These are phyloP conservation scores for Eupithecia dodoneata DNA, from an alignment of 2,888 invertebrate genomes.

Conservation along the genomic window DNA sequence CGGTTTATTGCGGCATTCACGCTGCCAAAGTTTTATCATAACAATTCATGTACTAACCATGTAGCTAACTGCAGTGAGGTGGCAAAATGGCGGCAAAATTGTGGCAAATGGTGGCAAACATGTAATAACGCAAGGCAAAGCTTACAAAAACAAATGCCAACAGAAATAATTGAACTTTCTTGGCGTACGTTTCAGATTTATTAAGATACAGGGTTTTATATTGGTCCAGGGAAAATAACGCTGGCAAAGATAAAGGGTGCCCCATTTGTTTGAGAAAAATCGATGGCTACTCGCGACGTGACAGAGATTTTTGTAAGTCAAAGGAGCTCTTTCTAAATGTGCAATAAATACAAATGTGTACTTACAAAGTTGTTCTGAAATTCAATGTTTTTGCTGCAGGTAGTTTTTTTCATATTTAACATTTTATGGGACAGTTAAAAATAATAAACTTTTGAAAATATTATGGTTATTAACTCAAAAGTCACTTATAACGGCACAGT, in stretches of 20 bases:
- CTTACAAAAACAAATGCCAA: conserved; percentile 33
- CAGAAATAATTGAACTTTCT: conserved; percentile 36
- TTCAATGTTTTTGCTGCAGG: neutral
- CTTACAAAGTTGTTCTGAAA: neutral
- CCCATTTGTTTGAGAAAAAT: conserved; percentile 7
- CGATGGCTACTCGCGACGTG: conserved; percentile 12
- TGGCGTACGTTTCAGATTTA: conserved; percentile 26
- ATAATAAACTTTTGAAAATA: too few relatives aligned
- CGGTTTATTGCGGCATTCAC: conserved; percentile 12
- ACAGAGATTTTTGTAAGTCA: conserved; percentile 11
- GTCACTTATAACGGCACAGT: too few relatives aligned
- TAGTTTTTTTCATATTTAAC: neutral
- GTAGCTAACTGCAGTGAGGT: conserved; percentile 14
- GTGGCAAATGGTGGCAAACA: conserved; percentile 10
- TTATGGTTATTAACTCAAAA: too few relatives aligned
- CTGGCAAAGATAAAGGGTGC: conserved; percentile 13
- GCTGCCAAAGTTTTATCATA: conserved; percentile 14
- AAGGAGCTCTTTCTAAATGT: neutral
- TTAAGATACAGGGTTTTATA: conserved; percentile 19
- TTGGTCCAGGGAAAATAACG: conserved; percentile 16
- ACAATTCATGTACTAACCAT: conserved; percentile 11
- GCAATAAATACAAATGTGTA: neutral
- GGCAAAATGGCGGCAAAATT: conserved; percentile 7
- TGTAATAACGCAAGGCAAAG: conserved; percentile 25
- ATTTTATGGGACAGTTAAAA: too few relatives aligned